These are phyloP conservation scores for Microcaecilia unicolor DNA, from an alignment of 2,797 vertebrate genomes.

Conservation along the genomic window DNA sequence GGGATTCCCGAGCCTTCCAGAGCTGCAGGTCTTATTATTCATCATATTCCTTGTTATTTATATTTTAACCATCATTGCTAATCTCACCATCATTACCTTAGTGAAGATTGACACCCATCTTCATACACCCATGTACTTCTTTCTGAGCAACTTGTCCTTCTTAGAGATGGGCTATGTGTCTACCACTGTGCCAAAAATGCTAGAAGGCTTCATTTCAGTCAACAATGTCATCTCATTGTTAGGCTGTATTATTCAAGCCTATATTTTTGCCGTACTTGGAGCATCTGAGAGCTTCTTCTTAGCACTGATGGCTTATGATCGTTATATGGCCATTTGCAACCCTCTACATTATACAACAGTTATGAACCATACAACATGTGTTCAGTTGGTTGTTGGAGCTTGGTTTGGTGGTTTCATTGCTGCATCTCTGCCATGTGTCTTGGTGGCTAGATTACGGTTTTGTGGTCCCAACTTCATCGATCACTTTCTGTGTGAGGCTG, in stretches of 20 bases:
- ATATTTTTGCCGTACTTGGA: slow-evolving; percentile 29
- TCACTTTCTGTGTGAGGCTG: slow-evolving; percentile 18
- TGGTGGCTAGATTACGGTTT: slow-evolving; percentile 5
- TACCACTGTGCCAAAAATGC: slow-evolving; percentile 35
- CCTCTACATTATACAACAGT: slow-evolving; percentile 34
- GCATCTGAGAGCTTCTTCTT: slow-evolving; percentile 34
- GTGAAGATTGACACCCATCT: slow-evolving; percentile 16
- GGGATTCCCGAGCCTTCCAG: slow-evolving; percentile 18
- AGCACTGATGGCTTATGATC: slow-evolving; percentile 37
- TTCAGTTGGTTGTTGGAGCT: slow-evolving; percentile 18
- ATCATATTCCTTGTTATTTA: slow-evolving; percentile 23
- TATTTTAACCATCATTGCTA: slow-evolving; percentile 26
- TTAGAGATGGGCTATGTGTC: slow-evolving; percentile 37
- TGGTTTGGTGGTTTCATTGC: slow-evolving; percentile 26
- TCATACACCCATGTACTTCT: slow-evolving; percentile 41
- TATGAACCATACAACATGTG: slow-evolving; percentile 20
- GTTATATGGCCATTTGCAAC: slow-evolving; percentile 36
- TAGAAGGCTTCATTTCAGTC: slow-evolving; percentile 25
- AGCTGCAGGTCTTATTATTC: slow-evolving; percentile 18
- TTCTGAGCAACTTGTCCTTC: slow-evolving; percentile 33
- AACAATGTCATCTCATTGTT: slow-evolving; percentile 29
- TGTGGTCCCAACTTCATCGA: slow-evolving; percentile 13
- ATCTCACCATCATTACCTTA: slow-evolving; percentile 23
- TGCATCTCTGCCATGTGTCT: slow-evolving; percentile 23
- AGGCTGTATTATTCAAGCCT: slow-evolving; percentile 33